phyloP scores from a whole-genome alignment of 2,888 invertebrate species.

The Plebejus argus region DNA sequence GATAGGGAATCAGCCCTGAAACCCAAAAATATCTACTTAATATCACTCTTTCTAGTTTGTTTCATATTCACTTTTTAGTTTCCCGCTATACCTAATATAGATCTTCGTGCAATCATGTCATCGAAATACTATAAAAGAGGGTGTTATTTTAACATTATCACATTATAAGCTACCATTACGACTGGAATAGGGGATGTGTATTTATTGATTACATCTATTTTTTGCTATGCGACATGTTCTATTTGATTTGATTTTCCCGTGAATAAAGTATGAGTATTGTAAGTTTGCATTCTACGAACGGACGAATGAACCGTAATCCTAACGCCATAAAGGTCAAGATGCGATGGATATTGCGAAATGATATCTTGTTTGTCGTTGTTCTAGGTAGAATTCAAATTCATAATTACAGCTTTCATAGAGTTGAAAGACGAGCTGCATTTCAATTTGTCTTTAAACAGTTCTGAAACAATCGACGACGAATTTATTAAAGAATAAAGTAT shows the following conservation, averaged over 20 bases:
- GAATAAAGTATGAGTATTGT: slow-evolving; percentile 37
- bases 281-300: neutral
- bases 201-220: slow-evolving; percentile 34
- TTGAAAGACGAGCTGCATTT: slow-evolving; percentile 34
- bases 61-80: neutral
- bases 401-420: slow-evolving; percentile 33
- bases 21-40: too few relatives aligned
- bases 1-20: too few relatives aligned
- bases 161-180: neutral
- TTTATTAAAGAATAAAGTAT: slow-evolving; percentile 28
- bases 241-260: slow-evolving; percentile 38
- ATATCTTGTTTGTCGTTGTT: slow-evolving; percentile 31
- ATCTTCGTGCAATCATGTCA: neutral
- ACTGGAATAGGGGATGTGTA: neutral
- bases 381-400: slow-evolving; percentile 32
- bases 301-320: neutral
- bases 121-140: neutral
- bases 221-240: slow-evolving; percentile 29
- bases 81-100: neutral
- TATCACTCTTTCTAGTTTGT: too few relatives aligned
- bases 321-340: slow-evolving; percentile 19
- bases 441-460: slow-evolving; percentile 33
- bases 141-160: slow-evolving; percentile 2
- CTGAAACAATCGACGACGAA: slow-evolving; percentile 18
- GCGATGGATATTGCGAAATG: neutral